A percentile compares a stretch with the other conserved stretches of the same genome.
These are phyloP conservation scores for Chelonus formosanus DNA, from an alignment of 2,888 invertebrate genomes.

Conservation along the genomic window DNA sequence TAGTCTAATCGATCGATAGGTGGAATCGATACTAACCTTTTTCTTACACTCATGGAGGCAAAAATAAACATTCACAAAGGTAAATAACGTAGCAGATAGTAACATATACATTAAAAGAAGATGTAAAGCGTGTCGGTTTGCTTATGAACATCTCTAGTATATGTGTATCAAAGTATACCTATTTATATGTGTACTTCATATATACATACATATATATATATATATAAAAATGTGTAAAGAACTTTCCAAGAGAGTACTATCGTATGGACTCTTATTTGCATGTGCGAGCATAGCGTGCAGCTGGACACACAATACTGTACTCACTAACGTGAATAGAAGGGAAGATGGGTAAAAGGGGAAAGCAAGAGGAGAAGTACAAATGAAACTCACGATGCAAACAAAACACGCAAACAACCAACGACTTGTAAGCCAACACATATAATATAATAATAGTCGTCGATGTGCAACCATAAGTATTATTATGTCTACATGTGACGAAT, in stretches of 20 bases:
- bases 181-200: neutral
- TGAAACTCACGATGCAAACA: conserved; percentile 54
- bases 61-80: conserved; percentile 49
- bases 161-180: neutral
- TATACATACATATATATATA: neutral
- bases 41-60: conserved; percentile 26
- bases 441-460: conserved; percentile 14
- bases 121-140: neutral
- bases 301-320: conserved; percentile 50
- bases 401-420: conserved; percentile 51
- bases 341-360: conserved; percentile 10
- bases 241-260: conserved; percentile 39
- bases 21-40: conserved; percentile 26
- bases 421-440: conserved; percentile 18
- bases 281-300: conserved; percentile 50
- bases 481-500: conserved; percentile 24
- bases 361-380: conserved; percentile 43
- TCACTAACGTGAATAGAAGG: neutral
- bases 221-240: conserved; percentile 17
- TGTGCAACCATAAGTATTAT: conserved; percentile 20
- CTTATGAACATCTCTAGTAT: conserved; percentile 5
- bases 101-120: conserved; percentile 18
- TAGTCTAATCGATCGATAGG: conserved; percentile 20
- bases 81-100: conserved; percentile 50
- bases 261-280: conserved; percentile 51